Percentiles rank a stretch among this genome's conserved stretches.
Conservation (phyloP, 2,888 invertebrate species). For the Drymonia ruficornis region DNA sequence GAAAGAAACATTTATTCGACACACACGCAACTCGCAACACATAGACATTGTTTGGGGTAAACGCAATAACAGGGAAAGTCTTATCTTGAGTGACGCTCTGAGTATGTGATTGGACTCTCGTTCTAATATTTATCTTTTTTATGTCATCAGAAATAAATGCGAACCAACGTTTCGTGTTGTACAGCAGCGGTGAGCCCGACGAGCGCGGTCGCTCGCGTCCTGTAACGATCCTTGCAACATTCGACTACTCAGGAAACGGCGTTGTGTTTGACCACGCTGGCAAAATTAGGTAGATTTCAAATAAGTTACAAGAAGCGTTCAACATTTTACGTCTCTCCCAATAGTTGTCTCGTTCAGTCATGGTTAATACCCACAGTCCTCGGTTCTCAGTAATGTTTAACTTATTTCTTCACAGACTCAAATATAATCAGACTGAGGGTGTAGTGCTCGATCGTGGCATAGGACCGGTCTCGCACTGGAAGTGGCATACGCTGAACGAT, state of each 20-base stretch:
- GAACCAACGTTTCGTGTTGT: constrained; percentile 70
- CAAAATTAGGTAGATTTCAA: constrained; percentile 62
- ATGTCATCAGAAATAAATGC: constrained; percentile 64
- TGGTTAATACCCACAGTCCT: too few species aligned
- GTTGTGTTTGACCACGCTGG: constrained; percentile 75
- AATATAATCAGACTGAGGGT: constrained; percentile 80
- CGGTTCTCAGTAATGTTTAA: too few species aligned
- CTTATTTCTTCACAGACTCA: constrained; percentile 51
- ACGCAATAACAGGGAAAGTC: too few species aligned
- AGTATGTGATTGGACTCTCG: too few species aligned
- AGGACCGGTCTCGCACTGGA: constrained; percentile 75
- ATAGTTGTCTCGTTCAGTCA: too few species aligned
- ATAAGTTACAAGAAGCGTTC: too few species aligned
- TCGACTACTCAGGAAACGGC: constrained; percentile 75
- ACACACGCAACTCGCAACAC: too few species aligned
- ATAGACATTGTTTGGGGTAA: too few species aligned
- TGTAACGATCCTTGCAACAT: constrained; percentile 68
- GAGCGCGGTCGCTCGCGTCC: constrained; percentile 66
- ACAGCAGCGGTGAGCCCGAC: constrained; percentile 71
- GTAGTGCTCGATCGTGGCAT: constrained; percentile 67
- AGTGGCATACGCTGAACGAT: constrained; percentile 78
- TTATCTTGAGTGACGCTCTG: too few species aligned
- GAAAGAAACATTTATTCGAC: too few species aligned
- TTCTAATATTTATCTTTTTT: background rate
- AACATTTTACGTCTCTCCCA: too few species aligned